These are phyloP conservation scores for Gracilinanus agilis DNA, from an alignment of 2,113 vertebrate genomes.

Conservation along the genomic window DNA sequence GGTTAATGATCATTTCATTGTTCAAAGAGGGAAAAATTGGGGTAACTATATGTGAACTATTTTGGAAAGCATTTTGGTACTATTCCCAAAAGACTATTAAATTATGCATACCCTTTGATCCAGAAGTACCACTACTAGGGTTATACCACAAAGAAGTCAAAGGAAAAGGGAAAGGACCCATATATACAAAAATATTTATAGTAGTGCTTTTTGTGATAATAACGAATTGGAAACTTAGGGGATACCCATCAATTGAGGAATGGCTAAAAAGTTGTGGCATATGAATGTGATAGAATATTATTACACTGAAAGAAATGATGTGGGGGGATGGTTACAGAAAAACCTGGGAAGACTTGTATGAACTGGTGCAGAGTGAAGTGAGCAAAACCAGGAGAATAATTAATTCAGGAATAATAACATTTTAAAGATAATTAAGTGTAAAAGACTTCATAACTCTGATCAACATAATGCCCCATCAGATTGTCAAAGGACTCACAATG, in stretches of 20 bases:
- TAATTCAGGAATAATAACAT: neutral
- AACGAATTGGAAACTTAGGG: neutral
- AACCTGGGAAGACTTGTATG: neutral
- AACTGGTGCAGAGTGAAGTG: neutral
- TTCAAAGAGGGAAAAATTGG: neutral
- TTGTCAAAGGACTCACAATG: neutral
- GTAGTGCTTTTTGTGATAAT: neutral
- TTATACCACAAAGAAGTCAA: neutral
- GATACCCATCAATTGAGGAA: neutral
- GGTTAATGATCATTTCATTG: neutral
- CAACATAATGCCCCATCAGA: neutral
- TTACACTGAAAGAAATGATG: neutral
- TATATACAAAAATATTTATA: neutral
- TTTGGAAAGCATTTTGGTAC: neutral
- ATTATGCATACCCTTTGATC: too few species aligned
- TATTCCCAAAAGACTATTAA: neutral
- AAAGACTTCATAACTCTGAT: neutral
- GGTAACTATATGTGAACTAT: neutral
- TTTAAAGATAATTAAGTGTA: neutral
- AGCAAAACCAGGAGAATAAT: neutral
- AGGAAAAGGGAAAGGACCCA: neutral
- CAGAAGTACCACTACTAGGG: neutral
- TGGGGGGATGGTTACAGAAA: neutral
- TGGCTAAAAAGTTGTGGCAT: neutral
- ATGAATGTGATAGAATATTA: neutral